These are phyloP conservation scores for Hydropsyche tenuis DNA, from an alignment of 1,140 invertebrate genomes.

Conservation along the genomic window DNA sequence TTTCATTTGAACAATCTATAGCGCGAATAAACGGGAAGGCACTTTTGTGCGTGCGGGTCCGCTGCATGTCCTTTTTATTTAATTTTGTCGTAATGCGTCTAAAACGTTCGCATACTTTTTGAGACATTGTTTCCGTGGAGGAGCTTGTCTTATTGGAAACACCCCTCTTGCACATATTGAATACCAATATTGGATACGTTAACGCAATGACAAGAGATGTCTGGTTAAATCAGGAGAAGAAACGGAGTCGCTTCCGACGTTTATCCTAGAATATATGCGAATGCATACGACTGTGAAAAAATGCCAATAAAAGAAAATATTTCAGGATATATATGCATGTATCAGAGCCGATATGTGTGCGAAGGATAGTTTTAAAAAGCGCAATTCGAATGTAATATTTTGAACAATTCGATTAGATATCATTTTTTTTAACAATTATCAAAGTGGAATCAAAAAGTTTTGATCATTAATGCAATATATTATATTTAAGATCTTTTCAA, in stretches of 20 bases:
- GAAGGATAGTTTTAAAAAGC: too few relatives aligned
- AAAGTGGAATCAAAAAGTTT: too few relatives aligned
- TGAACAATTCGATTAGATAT: too few relatives aligned
- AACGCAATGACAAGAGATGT: constrained; percentile 41
- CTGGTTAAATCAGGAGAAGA: constrained; percentile 32
- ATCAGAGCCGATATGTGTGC: too few relatives aligned
- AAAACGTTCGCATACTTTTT: not conserved
- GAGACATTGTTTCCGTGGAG: constrained; percentile 23
- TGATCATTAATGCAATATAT: too few relatives aligned
- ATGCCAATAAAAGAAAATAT: constrained; percentile 19
- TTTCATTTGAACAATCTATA: constrained; percentile 30
- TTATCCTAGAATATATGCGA: not conserved
- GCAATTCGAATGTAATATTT: too few relatives aligned
- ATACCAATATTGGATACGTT: constrained; percentile 43
- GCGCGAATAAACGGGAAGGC: constrained; percentile 18
- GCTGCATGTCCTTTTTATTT: too few relatives aligned
- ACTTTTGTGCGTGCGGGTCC: not conserved
- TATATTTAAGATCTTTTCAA: too few relatives aligned
- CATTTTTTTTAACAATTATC: too few relatives aligned
- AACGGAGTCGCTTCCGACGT: not conserved
- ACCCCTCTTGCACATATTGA: constrained; percentile 38
- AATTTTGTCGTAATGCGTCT: too few relatives aligned
- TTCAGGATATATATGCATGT: too few relatives aligned
- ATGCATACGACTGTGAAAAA: constrained; percentile 5
- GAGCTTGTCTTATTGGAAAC: constrained; percentile 33